Base-by-base conservation (phyloP, 2,888 invertebrate species). In the Ophioninae sp. region DNA sequence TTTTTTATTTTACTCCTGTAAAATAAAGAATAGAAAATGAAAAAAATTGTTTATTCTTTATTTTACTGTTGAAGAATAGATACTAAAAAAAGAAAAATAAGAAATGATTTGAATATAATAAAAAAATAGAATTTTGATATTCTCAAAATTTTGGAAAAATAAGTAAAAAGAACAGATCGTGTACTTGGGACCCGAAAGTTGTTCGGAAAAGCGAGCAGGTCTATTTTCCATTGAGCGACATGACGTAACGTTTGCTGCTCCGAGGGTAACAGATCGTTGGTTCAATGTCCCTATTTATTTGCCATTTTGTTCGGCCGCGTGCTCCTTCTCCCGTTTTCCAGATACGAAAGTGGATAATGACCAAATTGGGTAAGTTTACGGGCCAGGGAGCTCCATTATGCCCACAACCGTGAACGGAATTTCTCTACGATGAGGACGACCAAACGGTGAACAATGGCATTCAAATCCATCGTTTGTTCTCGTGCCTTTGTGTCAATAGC, bases 351-450 rank as follows among this genome's bases (percentile, higher is more conserved):
- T 74, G 69, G 64, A 81, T 74, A 78, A 81, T 77, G 77, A 80
- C 59, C 30, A 59, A 76, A 83, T 72, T 56, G 67, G 76, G 64
- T 39, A 65, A 78, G 80, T 78, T 83, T 81, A 83, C 69, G 69
- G 64, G 59, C 77, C 83, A 58, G 74, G 73, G 51, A 73, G 77
- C 68, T 69, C 77, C 56, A 80, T 83, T 83, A 78, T 80, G 69
- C 77, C 20, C 73, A 74, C 64, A 78, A 78, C 59, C 81, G 59
- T 81, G 80, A 77, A 74, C 74, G 58, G 74, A 81, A 78, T 84
- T 84, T 51, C 51, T 74, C 74, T 75, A 56, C 78, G 74, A 65
- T 64, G 73, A 77, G 63, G 77, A 79, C 51, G 56, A 56, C 39
- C 23, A n/a, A 39, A 69, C 58, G 22, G 63, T 30, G 63, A 44